Base-by-base conservation (phyloP, 2,113 vertebrate species). In the Eptatretus burgeri region DNA sequence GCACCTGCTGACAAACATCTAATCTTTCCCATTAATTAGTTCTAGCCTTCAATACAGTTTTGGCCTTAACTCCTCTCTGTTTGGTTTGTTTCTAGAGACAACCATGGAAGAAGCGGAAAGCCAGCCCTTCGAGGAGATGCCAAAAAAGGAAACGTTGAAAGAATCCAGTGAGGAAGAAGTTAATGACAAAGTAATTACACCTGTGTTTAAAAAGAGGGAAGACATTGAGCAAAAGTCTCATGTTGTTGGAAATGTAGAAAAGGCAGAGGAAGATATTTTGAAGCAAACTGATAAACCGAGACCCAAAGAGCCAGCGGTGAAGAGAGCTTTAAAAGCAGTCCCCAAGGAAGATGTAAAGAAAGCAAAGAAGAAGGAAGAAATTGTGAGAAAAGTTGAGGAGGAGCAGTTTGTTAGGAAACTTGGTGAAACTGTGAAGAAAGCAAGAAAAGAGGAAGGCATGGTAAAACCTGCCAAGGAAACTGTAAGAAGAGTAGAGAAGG, bases 181-280 rank as follows among this genome's bases (percentile, higher is more conserved):
- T 41, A 13, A 13, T 52, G 51, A 52, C 2, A 52, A 49, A 16
- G 16, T 8, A 60, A 60, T n/a, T 16, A 60, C 16, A 18, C 18
- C 53, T n/a, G 50, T 19, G 50, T 14, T 10, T 62, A 65, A 13
- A 66, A 67, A n/a, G 50, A 65, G 49, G 20, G 51, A 63, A 18
- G 63, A 64, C 51, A 49, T 51, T 13, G 69, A 49, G 0, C 51
- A 51, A 2, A 51, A 63, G 9, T 5, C 49, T 19, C n/a, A 27
- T 49, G 65, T 63, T 12, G 13, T 18, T 62, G 19, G 7, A 41
- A 7, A 41, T 63, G 51, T 56, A 50, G 51, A 49, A 8, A 17
- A 49, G 9, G 16, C 62, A 14, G 17, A 14, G 51, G 27, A 20
- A 14, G 20, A 17, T 63, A 52, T 14, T 49, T 60, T 16, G 53